Evolutionary conservation across 2,888 invertebrate genomes (phyloP), one percentile per base, ranked within the genome.

Genomic region (Xylota segnis): DNA sequence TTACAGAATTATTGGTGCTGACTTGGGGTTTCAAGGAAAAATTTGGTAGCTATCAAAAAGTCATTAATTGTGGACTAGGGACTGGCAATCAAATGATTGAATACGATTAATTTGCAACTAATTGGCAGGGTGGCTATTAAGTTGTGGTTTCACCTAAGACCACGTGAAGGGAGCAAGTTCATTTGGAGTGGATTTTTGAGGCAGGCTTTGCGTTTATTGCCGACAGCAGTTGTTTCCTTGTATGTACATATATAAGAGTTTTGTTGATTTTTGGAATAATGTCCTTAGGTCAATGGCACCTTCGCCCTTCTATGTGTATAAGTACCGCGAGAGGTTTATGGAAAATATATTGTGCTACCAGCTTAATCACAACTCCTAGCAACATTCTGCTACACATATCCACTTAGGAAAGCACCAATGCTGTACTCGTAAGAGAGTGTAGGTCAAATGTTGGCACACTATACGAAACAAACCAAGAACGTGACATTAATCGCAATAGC

Each of bases 1-100:
- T 14, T 54, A 45, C 54, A 34, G 43, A 77, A 47, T 65, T 66
- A 47, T 65, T 66, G 9, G 37, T 52, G 45, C 18, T 71, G 71
- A 52, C 56, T 63, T 63, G 12, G 70, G 63, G 50, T 70, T 23
- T 56, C 27, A 45, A 61, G 43, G 70, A 47, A 70, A 58, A 79
- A 45, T 43, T 71, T 66, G 66, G 82, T 70, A 82, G 83, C 86
- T 58, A 77, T 86, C 86, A 86, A 86, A 86, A 68, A 58, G 72
- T 68, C 86, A 86, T 86, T 86, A 86, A 86, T 86, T 86, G 76
- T 82, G 63, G 52, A 61, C 58, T 66, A 66, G 77, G 66, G 72
- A 82, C 82, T 76, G 65, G 56, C 71, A 76, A 82, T 68, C 76
- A 86, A 63, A 82, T 86, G 82, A 76, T 86, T 76, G 76, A 54